Conservation (phyloP, 37 sponge, comb jelly and placozoan species). For the Beroe ovata region DNA sequence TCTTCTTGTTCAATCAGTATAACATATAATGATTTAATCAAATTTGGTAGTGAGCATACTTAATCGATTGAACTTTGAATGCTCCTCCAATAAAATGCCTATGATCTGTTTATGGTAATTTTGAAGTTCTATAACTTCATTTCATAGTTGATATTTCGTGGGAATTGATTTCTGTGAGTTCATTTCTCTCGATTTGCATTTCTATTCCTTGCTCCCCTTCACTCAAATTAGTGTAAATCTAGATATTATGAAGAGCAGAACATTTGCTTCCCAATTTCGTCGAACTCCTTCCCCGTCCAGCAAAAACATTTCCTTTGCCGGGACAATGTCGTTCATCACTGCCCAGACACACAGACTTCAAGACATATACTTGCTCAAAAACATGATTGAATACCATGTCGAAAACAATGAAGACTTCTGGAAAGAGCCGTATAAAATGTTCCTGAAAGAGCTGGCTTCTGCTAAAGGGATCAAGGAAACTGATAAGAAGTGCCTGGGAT, state of each 20-base stretch:
- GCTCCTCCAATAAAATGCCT: neutral
- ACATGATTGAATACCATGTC: neutral
- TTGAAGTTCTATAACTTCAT: neutral
- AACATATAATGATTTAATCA: too few relatives aligned
- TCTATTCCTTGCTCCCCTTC: neutral
- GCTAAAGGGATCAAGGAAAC: neutral
- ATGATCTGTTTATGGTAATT: neutral
- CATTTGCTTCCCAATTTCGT: neutral
- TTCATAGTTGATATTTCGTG: neutral
- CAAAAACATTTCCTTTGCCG: conserved; percentile 13
- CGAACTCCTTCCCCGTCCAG: neutral
- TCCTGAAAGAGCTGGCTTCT: neutral
- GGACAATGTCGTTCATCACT: conserved; percentile 12
- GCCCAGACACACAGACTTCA: conserved; percentile 20
- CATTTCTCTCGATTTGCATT: neutral
- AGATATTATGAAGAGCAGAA: neutral
- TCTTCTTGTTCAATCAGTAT: too few relatives aligned
- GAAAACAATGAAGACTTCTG: conserved; percentile 10
- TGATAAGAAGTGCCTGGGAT: neutral
- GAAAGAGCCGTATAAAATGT: neutral
- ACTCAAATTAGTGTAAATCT: neutral
- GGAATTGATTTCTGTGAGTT: neutral
- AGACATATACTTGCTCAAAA: conserved; percentile 35
- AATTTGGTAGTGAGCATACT: neutral
- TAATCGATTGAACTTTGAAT: neutral